These are phyloP conservation scores for Desmodus rotundus DNA, from an alignment of 2,113 vertebrate genomes.

Conservation along the genomic window DNA sequence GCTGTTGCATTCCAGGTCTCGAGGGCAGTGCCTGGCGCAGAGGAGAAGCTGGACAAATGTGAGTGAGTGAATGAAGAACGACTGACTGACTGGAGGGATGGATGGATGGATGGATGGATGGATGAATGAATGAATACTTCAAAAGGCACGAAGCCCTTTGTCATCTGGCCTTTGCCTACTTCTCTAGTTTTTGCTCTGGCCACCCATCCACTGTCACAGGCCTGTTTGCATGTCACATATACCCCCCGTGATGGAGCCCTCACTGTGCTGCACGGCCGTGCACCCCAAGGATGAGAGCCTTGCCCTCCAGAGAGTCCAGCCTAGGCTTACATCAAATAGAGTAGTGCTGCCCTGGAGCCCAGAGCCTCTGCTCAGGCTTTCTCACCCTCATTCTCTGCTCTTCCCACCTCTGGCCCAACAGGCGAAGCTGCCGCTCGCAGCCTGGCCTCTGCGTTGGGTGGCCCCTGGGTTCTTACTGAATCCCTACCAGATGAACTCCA, in stretches of 20 bases:
- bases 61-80: background rate
- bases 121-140: background rate
- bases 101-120: no score
- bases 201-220: no score
- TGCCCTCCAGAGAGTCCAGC: background rate
- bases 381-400: background rate
- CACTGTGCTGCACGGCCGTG: rapidly evolving
- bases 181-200: background rate
- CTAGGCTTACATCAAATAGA: rapidly evolving
- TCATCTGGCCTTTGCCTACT: background rate
- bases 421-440: background rate
- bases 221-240: background rate
- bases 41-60: background rate
- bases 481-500: background rate
- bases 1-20: no score
- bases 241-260: background rate
- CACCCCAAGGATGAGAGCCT: background rate
- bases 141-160: background rate
- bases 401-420: background rate
- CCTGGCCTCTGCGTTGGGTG: background rate
- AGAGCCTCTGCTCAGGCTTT: background rate
- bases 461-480: background rate
- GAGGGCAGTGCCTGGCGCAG: background rate
- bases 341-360: background rate
- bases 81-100: background rate